These are phyloP conservation scores for Pavo muticus DNA, from an alignment of 2,113 vertebrate species.

Conservation along the genomic window DNA sequence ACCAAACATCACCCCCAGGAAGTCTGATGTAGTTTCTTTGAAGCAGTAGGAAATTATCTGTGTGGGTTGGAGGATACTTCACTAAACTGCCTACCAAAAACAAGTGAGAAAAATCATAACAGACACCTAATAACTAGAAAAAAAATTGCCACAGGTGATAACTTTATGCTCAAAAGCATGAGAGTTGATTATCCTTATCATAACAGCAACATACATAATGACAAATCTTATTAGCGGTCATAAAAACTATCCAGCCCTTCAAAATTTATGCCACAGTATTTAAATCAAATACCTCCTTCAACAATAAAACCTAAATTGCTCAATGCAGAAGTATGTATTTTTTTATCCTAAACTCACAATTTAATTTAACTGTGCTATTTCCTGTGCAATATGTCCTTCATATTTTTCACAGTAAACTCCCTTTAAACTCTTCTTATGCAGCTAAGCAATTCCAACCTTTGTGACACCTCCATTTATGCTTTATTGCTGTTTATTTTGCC, in stretches of 20 bases:
- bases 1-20: background rate
- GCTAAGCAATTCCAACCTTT: background rate
- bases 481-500: background rate
- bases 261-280: constrained; percentile 39
- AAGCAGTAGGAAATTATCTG: background rate
- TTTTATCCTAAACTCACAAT: background rate
- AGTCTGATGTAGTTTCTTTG: background rate
- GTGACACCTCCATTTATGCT: background rate
- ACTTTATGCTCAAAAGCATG: constrained; percentile 1
- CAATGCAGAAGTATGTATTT: constrained; percentile 10
- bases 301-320: background rate
- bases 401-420: background rate
- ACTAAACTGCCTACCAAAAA: background rate
- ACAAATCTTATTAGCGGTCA: constrained; percentile 30
- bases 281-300: constrained; percentile 36
- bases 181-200: constrained; percentile 52
- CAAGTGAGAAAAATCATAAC: background rate
- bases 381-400: background rate
- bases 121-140: background rate
- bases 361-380: constrained; percentile 24
- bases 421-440: background rate
- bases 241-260: constrained; percentile 60
- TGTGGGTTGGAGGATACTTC: background rate
- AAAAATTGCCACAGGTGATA: background rate
- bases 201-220: constrained; percentile 40